A percentile compares a stretch with the other conserved stretches of the same genome.
phyloP scores from a whole-genome alignment of 2,797 vertebrate species.

The Glyptemys insculpta region DNA sequence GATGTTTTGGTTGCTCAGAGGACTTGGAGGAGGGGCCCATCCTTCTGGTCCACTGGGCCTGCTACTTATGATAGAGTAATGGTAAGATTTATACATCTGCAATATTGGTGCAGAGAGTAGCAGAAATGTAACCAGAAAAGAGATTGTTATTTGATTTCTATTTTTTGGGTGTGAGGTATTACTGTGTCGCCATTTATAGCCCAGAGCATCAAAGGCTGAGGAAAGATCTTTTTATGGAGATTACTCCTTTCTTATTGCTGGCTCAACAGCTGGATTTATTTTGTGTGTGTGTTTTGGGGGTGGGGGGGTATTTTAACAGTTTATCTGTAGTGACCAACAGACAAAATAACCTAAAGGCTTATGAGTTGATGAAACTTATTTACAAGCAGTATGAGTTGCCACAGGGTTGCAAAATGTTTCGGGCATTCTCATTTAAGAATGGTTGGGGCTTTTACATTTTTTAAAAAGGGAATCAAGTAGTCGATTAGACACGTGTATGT shows the following conservation, averaged over 20 bases:
- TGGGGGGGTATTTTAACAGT: too few species aligned
- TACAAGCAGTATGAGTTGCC: background rate
- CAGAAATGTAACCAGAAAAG: background rate
- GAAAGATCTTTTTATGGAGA: background rate
- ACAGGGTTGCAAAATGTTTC: background rate
- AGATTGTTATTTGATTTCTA: background rate
- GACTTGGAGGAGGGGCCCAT: background rate
- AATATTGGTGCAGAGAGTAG: background rate
- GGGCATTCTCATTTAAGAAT: background rate
- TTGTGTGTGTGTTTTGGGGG: too few species aligned
- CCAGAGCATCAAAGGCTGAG: background rate
- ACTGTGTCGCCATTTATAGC: background rate
- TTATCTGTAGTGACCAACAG: too few species aligned
- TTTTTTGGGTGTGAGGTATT: background rate
- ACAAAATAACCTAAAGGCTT: background rate
- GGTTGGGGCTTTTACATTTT: background rate
- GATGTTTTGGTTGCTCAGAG: background rate
- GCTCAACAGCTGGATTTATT: too few species aligned
- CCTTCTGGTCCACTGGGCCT: background rate
- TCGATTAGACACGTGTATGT: background rate
- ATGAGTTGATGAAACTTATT: too few species aligned
- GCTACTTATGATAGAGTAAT: background rate
- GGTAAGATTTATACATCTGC: background rate
- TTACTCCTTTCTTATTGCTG: too few species aligned
- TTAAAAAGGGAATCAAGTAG: background rate